These are phyloP conservation scores for Hypselothyrea guttata DNA, from an alignment of 2,888 invertebrate genomes.

Conservation along the genomic window DNA sequence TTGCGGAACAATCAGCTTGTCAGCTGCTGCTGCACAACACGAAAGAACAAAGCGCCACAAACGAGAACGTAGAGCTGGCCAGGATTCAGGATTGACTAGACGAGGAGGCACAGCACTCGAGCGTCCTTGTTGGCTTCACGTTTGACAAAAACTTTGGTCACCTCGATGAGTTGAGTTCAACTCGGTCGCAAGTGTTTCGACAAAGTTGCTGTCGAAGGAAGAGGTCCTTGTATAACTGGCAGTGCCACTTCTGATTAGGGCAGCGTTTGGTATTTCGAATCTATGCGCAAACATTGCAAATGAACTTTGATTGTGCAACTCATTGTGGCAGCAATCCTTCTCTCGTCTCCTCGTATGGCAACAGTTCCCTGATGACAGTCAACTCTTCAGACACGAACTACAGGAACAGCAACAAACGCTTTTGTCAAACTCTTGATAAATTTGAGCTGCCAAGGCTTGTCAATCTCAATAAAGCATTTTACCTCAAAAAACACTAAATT, in stretches of 20 bases:
- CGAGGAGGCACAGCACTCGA: slow-evolving; percentile 1
- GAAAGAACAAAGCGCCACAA: slow-evolving; percentile 41
- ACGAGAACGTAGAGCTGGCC: slow-evolving; percentile 23
- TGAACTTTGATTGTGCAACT: slow-evolving; percentile 63
- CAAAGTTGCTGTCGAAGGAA: slow-evolving; percentile 5
- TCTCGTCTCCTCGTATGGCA: slow-evolving; percentile 12
- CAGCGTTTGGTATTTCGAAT: slow-evolving; percentile 52
- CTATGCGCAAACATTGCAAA: slow-evolving; percentile 64
- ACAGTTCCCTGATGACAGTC: slow-evolving; percentile 6
- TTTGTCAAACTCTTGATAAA: neutral
- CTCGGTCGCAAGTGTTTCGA: slow-evolving; percentile 27
- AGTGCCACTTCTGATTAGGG: slow-evolving; percentile 40
- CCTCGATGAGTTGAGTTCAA: slow-evolving; percentile 5
- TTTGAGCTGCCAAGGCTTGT: too few species aligned
- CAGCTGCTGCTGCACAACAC: slow-evolving; percentile 30
- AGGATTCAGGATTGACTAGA: neutral
- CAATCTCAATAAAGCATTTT: too few species aligned
- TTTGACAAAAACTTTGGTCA: slow-evolving; percentile 39
- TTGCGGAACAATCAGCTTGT: slow-evolving; percentile 33
- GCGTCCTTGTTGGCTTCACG: slow-evolving; percentile 19
- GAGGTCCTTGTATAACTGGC: neutral
- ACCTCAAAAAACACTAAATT: too few species aligned
- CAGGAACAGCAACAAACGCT: neutral
- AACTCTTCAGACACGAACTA: slow-evolving; percentile 5
- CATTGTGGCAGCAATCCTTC: slow-evolving; percentile 28